Evolutionary conservation across 2,888 invertebrate genomes (phyloP).

Genomic region (Endotricha flammealis): DNA sequence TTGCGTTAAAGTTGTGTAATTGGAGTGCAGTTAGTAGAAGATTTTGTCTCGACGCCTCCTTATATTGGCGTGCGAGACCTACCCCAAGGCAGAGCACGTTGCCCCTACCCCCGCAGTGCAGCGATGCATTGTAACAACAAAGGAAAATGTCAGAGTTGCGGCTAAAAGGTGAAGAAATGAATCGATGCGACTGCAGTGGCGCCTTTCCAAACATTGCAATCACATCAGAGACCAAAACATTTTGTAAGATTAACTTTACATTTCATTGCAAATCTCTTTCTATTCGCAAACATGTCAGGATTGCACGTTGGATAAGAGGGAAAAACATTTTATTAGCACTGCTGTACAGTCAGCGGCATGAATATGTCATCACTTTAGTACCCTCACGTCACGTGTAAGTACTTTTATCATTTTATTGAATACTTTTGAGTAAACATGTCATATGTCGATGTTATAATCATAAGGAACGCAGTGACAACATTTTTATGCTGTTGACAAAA

Average conservation of each 20-base stretch:
- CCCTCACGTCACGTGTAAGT: too few relatives aligned
- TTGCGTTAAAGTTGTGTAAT: conserved; percentile 25
- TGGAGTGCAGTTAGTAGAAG: conserved; percentile 30
- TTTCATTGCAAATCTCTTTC: too few relatives aligned
- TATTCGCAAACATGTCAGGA: too few relatives aligned
- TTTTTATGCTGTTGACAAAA: too few relatives aligned
- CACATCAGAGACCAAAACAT: background rate
- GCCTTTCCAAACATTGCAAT: conserved; percentile 5
- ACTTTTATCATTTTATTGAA: too few relatives aligned
- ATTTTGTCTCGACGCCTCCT: conserved; percentile 45
- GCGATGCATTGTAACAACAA: conserved; percentile 41
- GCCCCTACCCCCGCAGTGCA: conserved; percentile 26
- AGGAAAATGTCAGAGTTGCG: conserved; percentile 22
- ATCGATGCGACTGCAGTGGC: conserved; percentile 6
- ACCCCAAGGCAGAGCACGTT: conserved; percentile 58
- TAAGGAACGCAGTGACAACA: too few relatives aligned
- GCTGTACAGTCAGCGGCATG: too few relatives aligned
- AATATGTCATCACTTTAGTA: too few relatives aligned
- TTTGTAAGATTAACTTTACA: background rate
- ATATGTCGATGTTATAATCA: too few relatives aligned
- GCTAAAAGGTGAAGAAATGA: conserved; percentile 16
- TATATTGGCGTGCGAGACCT: conserved; percentile 51
- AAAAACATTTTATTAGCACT: too few relatives aligned
- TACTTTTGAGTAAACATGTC: too few relatives aligned
- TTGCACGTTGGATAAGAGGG: too few relatives aligned